Base-by-base conservation (phyloP, 1,140 invertebrate species). In the Zaprionus lachaisei region DNA sequence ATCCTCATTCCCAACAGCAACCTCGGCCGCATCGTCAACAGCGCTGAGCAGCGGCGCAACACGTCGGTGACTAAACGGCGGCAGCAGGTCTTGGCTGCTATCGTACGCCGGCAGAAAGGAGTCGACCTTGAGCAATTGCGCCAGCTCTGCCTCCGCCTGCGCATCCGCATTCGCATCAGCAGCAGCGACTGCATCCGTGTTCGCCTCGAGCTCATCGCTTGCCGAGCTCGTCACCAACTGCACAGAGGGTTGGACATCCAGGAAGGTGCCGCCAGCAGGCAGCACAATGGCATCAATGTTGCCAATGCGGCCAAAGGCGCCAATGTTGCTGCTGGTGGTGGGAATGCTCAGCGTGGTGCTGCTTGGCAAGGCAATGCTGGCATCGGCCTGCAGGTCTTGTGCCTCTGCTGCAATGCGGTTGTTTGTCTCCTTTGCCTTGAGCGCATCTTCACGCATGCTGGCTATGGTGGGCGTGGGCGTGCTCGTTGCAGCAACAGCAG, bases 201-300 rank as follows among this genome's bases (percentile, higher is more conserved):
- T 55, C 17, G 55, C 5, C 9, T 54, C 47, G 31, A 17, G 41
- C 28, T 54, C 60, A 55, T 6, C 34, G 49, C 49, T 69, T 37
- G 69, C 57, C 24, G 83, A 57, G 34, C 83, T 82, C 20, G 78
- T 87, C 57, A 87, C 80, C 71, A 87, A 44, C 15, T 83, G 81
- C 24, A 84, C 65, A 11, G 65, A 26, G n/a, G 73, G n/a, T 26
- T 60, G 44, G 1, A 41, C 54, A 34, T 47, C 38, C 28, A 51
- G 49, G 1, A 51, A 20, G 38, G 24, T 28, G 57, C 47, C 47
- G 20, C 79, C 80, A 41, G 91, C 91, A 3, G 91, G 85, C 76
- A 92, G 37, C 5, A 91, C 81, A 63, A 92, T 92, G 22, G 91
- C 89, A 72, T 91, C 89, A 55, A 92, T 91, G 20, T 81, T 70